A percentile compares a stretch with the other conserved stretches of the same genome.
Conservation (phyloP, 1,140 invertebrate genomes). For the Saccostrea glomerata region DNA sequence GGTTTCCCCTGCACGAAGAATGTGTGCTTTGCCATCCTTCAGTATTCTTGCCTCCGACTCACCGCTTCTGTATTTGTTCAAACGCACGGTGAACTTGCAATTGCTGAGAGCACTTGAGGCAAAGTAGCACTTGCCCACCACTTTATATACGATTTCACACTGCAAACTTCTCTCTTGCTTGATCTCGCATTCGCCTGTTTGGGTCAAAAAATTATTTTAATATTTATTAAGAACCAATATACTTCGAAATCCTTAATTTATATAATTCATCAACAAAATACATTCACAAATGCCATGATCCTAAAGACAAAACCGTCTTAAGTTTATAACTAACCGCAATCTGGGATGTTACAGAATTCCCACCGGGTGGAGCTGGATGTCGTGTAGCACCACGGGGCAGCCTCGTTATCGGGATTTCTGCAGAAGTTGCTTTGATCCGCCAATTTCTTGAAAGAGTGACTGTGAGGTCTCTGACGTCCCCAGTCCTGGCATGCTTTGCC, state of each 20-base stretch:
- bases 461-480: conserved; percentile 30
- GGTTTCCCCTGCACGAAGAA: not conserved
- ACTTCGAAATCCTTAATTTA: not conserved
- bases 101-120: conserved; percentile 4
- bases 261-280: not conserved
- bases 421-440: conserved; percentile 39
- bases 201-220: not conserved
- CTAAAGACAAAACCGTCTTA: not conserved
- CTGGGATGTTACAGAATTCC: conserved; percentile 45
- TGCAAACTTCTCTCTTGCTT: conserved; percentile 3
- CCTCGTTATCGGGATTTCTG: conserved; percentile 42
- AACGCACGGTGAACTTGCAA: conserved; percentile 12
- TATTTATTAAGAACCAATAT: not conserved
- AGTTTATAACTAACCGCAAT: conserved; percentile 42
- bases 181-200: conserved; percentile 28
- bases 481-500: conserved; percentile 43
- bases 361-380: not conserved
- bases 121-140: conserved; percentile 42
- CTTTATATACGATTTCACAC: not conserved
- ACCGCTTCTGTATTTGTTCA: not conserved
- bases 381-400: conserved; percentile 50
- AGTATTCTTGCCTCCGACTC: not conserved
- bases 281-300: not conserved
- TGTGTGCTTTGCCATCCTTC: not conserved
- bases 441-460: conserved; percentile 4